These are phyloP conservation scores for Drosophila saltans DNA, from an alignment of 1,140 invertebrate genomes.

Conservation along the genomic window DNA sequence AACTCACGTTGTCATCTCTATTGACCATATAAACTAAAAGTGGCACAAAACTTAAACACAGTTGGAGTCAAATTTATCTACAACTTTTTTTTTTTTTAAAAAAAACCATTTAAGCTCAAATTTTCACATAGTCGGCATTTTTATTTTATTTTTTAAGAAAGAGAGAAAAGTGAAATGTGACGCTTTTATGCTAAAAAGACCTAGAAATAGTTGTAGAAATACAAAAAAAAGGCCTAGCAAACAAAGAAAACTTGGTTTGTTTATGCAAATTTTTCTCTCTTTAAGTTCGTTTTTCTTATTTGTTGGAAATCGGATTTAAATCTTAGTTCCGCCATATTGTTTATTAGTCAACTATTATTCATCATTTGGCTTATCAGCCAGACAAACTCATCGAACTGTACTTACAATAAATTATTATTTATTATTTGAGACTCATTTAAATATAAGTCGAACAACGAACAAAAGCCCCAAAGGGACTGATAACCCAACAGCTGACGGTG, in stretches of 20 bases:
- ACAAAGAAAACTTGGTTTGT: conserved; percentile 49
- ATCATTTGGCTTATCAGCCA: conserved; percentile 63
- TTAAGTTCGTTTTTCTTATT: background rate
- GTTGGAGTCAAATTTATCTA: conserved; percentile 41
- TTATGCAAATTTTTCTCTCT: conserved; percentile 58
- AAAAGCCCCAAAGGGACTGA: conserved; percentile 36
- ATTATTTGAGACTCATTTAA: conserved; percentile 55
- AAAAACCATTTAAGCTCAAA: conserved; percentile 37
- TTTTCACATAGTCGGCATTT: conserved; percentile 34
- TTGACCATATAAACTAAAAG: background rate
- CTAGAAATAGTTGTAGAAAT: conserved; percentile 23
- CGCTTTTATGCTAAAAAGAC: conserved; percentile 62
- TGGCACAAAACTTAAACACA: conserved; percentile 1
- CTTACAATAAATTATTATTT: conserved; percentile 50
- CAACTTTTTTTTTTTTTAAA: conserved; percentile 23
- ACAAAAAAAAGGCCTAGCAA: conserved; percentile 44
- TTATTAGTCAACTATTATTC: conserved; percentile 51
- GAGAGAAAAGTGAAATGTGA: conserved; percentile 71
- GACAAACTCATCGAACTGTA: conserved; percentile 44
- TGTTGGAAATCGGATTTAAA: conserved; percentile 11
- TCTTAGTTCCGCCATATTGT: conserved; percentile 53
- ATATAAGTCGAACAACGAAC: conserved; percentile 49
- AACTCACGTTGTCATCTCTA: background rate
- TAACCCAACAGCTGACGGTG: conserved; percentile 55
- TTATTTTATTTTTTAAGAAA: conserved; percentile 13